Base-by-base conservation (phyloP, 1,140 invertebrate species). In the Battus philenor region DNA sequence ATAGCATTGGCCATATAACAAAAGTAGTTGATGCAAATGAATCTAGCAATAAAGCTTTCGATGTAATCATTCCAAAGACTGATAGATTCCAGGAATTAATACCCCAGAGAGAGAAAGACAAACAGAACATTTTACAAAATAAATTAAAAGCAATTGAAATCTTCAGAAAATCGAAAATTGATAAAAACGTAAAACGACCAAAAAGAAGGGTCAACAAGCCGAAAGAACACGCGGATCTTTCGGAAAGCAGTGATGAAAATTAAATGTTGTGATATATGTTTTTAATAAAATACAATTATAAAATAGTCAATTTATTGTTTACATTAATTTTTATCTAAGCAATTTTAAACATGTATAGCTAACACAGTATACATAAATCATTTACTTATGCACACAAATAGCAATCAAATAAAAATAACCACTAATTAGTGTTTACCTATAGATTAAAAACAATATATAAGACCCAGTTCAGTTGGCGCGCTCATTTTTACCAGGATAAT, bases 71-170 rank as follows among this genome's bases (percentile, higher is more conserved):
- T 41, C 68, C 54, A 13, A 84, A 77, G 53, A 60, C 63, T 10
- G 68, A 73, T 32, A 53, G 64, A 18, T 68, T 62, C 31, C 84
- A 87, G 68, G 90, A 93, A 86, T 74, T 89, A 0, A 94, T 95
- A 69, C 92, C 92, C 0, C 93, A 95, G 68, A 88, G 90, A 50
- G 90, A 94, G 63, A 89, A 88, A 45, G 90, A 92, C 44, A 90
- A 90, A 72, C 77, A 86, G 44, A 87, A 88, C 58, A 75, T 91
- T 26, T 71, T 91, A 20, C 85, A 91, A 55, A 92, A 90, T 32
- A 95, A 93, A 82, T 59, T 92, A 22, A 91, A 91, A 72, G 93
- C 94, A 5, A 93, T 94, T 29, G 92, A 94, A 74, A 53, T 93
- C 41, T 90, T 93, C 55, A 89, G 91, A 55, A 93, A 91, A 67